Conservation (phyloP, 2,797 vertebrate genomes). For the Hyperoplus immaculatus region DNA sequence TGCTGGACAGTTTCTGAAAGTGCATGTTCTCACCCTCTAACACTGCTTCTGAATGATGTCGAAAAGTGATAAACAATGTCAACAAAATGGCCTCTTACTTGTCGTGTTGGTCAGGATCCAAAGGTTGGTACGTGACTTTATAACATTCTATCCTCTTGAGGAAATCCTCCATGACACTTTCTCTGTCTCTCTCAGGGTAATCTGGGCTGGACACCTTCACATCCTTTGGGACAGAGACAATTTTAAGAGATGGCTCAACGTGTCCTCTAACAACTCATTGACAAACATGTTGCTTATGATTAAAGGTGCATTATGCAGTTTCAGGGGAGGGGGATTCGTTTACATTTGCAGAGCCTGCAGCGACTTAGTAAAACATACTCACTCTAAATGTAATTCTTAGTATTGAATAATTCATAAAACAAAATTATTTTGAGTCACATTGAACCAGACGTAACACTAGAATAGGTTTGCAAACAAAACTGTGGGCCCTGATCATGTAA, state of each 20-base stretch:
- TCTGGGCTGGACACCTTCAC: slow-evolving; percentile 99
- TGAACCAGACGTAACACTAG: no score
- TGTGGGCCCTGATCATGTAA: no score
- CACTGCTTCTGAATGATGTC: neutral
- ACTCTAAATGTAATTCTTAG: no score
- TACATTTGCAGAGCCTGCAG: no score
- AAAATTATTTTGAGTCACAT: neutral
- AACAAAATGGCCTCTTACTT: slow-evolving; percentile 85
- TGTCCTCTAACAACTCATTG: neutral
- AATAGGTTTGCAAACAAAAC: no score
- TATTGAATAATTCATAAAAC: no score
- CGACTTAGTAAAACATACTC: no score
- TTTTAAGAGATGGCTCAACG: slow-evolving; percentile 1
- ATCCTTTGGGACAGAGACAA: slow-evolving; percentile 84
- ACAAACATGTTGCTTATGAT: neutral
- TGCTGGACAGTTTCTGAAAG: slow-evolving; percentile 58
- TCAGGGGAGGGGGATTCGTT: no score
- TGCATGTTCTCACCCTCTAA: neutral
- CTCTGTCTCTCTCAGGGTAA: slow-evolving; percentile 93
- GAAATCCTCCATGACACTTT: slow-evolving; percentile 97
- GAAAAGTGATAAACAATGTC: neutral
- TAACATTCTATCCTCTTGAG: slow-evolving; percentile 99
- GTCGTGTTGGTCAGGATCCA: slow-evolving; percentile 94
- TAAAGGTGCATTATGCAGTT: no score
- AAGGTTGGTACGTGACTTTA: slow-evolving; percentile 95